Evolutionary conservation across 2,113 vertebrate genomes (phyloP), one percentile per base, ranked within the genome.

Genomic region (Eonycteris spelaea): DNA sequence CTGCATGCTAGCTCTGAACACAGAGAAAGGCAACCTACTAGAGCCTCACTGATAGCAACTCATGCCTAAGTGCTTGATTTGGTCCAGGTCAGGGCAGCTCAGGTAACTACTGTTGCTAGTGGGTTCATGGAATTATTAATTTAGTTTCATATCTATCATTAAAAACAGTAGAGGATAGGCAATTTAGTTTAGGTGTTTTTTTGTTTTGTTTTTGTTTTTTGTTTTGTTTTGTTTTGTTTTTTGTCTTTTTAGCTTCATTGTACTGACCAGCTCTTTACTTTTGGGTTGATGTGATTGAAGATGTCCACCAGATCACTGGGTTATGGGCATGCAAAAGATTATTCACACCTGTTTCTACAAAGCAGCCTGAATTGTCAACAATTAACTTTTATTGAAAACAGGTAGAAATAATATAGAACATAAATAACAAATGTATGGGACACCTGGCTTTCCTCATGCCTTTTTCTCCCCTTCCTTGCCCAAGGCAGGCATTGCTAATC

Each of bases 341-440:
- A 53, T 77, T 91, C 61, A 86, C 22, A 53, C 33, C 38, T 74
- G 30, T 82, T 92, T 89, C 51, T 97, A 74, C 92, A 95, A 86
- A 80, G 40, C n/a, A 75, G 14, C 7, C 51, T 71, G 14, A 53
- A 51, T 68, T 57, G 21, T 78, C 53, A 57, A n/a, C 51, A 65
- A 2, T 65, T 83, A 40, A 38, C 43, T 84, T 74, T 35, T 68
- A 35, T 38, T 84, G 57, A 38, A 93, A 86, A 95, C 43, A 14
- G 35, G 26, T 16, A 53, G 48, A 7, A 48, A 55, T 26, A 57
- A 28, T 59, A 22, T 14, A 82, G 59, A 79, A 35, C 24, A 38
- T 70, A 78, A 67, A 38, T 84, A 43, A 84, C 24, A 79, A 53
- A 53, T 7, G 2, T 38, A 13, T 48, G n/a, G 45, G n/a, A 19